Conservation (phyloP, 2,888 invertebrate species). For the Patella ulyssiponensis region DNA sequence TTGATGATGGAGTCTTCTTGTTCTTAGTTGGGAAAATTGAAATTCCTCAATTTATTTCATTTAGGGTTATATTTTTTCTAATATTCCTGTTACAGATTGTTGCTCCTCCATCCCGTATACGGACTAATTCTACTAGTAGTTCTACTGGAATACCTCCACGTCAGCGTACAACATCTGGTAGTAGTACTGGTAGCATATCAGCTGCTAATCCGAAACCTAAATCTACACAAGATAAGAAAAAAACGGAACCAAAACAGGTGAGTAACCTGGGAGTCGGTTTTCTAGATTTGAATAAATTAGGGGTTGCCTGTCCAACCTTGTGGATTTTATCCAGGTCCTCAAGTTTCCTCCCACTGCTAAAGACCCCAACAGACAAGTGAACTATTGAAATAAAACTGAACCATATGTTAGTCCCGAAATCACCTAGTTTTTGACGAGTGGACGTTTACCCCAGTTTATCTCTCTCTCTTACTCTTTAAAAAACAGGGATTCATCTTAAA, state of each 20-base stretch:
- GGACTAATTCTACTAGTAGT: slow-evolving; percentile 39
- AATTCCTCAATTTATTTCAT: neutral
- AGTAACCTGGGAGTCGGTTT: neutral
- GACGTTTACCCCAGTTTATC: no score
- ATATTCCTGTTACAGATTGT: slow-evolving; percentile 41
- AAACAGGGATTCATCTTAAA: no score
- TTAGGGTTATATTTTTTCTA: no score
- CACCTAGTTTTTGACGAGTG: neutral
- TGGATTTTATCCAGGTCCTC: no score
- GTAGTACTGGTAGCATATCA: slow-evolving; percentile 53
- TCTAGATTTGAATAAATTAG: no score
- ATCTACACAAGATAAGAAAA: slow-evolving; percentile 14
- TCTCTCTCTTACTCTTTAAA: no score
- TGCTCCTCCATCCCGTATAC: slow-evolving; percentile 40
- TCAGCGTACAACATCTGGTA: slow-evolving; percentile 58
- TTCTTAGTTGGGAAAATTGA: neutral
- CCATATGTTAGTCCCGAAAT: neutral
- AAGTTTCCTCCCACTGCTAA: no score
- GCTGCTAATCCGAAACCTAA: slow-evolving; percentile 22
- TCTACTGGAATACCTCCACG: slow-evolving; percentile 30
- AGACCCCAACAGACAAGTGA: no score
- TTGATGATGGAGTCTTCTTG: neutral
- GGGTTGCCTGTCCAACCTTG: no score
- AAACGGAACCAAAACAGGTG: slow-evolving; percentile 20
- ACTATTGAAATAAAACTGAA: neutral